A percentile compares a stretch with the other conserved stretches of the same genome.
Conservation (phyloP, 2,888 invertebrate species). For the Clepsis dumicolana region DNA sequence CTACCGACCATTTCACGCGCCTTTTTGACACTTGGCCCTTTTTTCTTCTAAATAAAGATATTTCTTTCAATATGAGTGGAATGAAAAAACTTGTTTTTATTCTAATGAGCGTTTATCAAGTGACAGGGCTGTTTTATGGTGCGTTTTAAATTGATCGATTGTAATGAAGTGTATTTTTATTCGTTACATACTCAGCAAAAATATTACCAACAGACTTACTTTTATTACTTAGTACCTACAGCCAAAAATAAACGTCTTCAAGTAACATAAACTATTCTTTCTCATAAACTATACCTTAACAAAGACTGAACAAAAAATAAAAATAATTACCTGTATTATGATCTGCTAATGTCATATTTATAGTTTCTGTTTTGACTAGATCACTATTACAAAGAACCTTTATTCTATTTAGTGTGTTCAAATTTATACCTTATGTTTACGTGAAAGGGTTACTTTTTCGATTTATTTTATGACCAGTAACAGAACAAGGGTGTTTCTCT, state of each 20-base stretch:
- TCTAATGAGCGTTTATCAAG: constrained; percentile 61
- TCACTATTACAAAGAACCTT: background rate
- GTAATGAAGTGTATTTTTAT: background rate
- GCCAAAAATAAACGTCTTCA: constrained; percentile 22
- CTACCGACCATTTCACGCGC: constrained; percentile 75
- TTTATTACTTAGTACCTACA: too few species aligned
- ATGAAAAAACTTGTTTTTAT: constrained; percentile 58
- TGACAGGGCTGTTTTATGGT: constrained; percentile 31
- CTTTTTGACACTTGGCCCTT: constrained; percentile 75
- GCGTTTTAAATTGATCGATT: constrained; percentile 30
- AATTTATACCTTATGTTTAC: background rate
- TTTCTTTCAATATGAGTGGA: constrained; percentile 21
- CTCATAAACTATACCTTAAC: constrained; percentile 66
- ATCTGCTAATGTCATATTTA: constrained; percentile 85
- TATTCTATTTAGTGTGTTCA: background rate
- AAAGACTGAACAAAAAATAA: constrained; percentile 71
- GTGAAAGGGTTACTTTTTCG: background rate
- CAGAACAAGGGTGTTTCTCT: constrained; percentile 5
- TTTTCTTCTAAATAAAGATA: constrained; percentile 46
- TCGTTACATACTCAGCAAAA: too few species aligned
- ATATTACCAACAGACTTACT: too few species aligned
- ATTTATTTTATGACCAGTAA: constrained; percentile 8
- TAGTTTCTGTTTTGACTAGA: constrained; percentile 57
- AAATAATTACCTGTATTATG: constrained; percentile 64
- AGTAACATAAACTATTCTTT: constrained; percentile 31